phyloP scores from a whole-genome alignment of 2,888 invertebrate species.

The Penaeus monodon region DNA sequence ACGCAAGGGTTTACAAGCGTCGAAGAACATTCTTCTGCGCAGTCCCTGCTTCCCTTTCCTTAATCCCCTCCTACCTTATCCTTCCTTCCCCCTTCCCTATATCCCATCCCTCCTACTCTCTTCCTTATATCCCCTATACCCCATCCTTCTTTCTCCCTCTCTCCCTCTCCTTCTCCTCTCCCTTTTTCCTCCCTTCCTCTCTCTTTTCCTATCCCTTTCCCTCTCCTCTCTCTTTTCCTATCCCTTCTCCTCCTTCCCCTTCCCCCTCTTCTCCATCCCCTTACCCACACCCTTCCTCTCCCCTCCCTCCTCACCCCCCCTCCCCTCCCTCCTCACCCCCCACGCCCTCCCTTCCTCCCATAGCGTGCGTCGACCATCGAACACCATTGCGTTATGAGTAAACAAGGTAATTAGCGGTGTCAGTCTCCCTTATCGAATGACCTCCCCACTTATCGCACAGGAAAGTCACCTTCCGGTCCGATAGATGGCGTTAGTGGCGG shows the following conservation, averaged over 20 bases:
- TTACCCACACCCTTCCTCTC: no score
- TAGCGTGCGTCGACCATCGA: constrained; percentile 33
- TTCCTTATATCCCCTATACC: background rate
- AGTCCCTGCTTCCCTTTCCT: no score
- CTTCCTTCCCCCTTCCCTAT: background rate
- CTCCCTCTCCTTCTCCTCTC: no score
- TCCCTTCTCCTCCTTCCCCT: no score
- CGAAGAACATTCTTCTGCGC: no score
- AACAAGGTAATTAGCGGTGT: constrained; percentile 51
- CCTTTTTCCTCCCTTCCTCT: background rate
- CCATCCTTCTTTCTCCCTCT: no score
- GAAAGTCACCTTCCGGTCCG: constrained; percentile 23
- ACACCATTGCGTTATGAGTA: constrained; percentile 42
- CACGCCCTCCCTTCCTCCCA: background rate
- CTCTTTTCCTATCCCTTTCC: no score
- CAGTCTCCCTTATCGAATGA: constrained; percentile 20
- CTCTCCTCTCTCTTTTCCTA: no score
- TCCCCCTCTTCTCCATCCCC: no score
- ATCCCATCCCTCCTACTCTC: background rate
- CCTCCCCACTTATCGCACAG: constrained; percentile 8
- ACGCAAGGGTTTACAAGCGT: no score
- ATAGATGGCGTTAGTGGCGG: constrained; percentile 1
- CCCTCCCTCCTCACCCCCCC: background rate
- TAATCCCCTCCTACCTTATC: background rate
- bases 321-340: no score